These are phyloP conservation scores for Penaeus japonicus DNA, from an alignment of 1,140 invertebrate genomes.

Conservation along the genomic window DNA sequence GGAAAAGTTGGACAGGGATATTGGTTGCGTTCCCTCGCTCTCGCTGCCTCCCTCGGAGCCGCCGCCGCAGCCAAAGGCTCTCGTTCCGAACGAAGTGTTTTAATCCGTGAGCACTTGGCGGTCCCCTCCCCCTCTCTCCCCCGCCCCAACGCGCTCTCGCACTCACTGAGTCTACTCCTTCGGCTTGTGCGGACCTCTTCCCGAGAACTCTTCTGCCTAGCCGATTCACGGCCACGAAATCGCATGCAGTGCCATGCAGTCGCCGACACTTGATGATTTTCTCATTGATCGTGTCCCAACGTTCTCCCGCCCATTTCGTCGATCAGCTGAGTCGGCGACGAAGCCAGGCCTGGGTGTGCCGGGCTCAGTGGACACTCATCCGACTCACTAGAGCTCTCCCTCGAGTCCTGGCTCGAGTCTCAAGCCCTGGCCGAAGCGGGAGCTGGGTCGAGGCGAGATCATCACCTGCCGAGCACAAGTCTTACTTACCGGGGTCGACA, in stretches of 20 bases:
- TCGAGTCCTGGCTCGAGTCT: neutral
- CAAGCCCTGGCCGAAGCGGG: neutral
- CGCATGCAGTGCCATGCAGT: neutral
- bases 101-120: too few relatives aligned
- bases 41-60: neutral
- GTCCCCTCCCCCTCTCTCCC: neutral
- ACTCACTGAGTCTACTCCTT: slow-evolving; percentile 6
- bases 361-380: neutral
- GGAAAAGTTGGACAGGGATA: neutral
- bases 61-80: neutral
- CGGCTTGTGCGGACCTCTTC: neutral
- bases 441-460: too few relatives aligned
- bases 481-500: slow-evolving; percentile 33
- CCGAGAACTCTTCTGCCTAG: neutral
- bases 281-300: slow-evolving; percentile 42
- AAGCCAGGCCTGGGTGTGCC: slow-evolving; percentile 33
- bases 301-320: neutral
- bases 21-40: neutral
- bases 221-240: neutral
- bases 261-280: slow-evolving; percentile 27
- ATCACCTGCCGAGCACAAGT: neutral
- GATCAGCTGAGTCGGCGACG: slow-evolving; percentile 31
- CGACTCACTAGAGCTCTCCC: neutral
- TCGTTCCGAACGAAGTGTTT: neutral
- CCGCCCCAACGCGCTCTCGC: neutral